These are phyloP conservation scores for Trichonephila inaurata DNA, from an alignment of 1,140 invertebrate species.

Conservation along the genomic window DNA sequence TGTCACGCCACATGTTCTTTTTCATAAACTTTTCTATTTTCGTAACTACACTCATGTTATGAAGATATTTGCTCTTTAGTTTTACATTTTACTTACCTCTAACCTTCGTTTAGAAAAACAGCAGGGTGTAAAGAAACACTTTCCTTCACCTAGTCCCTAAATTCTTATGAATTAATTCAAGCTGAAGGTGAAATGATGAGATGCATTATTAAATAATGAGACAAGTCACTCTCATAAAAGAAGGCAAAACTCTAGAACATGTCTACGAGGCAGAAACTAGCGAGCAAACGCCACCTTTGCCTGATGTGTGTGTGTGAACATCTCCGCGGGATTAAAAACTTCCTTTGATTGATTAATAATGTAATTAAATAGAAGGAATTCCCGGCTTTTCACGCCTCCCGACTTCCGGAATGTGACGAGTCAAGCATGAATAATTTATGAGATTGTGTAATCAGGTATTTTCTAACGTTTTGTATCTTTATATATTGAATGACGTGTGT, in stretches of 20 bases:
- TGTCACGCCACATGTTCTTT: too few relatives aligned
- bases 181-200: neutral
- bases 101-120: too few relatives aligned
- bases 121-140: too few relatives aligned
- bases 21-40: too few relatives aligned
- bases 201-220: constrained; percentile 19
- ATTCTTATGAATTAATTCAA: neutral
- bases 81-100: too few relatives aligned
- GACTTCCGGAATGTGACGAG: constrained; percentile 4
- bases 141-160: too few relatives aligned
- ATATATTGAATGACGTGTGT: neutral
- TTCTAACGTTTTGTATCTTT: constrained; percentile 28
- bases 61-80: too few relatives aligned
- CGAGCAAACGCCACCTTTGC: neutral
- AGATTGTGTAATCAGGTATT: constrained; percentile 6
- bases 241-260: neutral
- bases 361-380: constrained; percentile 49
- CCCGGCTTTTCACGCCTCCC: neutral
- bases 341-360: constrained; percentile 50
- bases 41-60: too few relatives aligned
- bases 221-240: neutral
- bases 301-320: neutral
- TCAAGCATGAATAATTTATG: constrained; percentile 34
- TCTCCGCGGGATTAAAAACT: constrained; percentile 40
- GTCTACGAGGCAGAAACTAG: neutral